Evolutionary conservation across 2,797 vertebrate species (phyloP), one percentile per base, ranked within the genome.

Genomic region (Neosalanx taihuensis): DNA sequence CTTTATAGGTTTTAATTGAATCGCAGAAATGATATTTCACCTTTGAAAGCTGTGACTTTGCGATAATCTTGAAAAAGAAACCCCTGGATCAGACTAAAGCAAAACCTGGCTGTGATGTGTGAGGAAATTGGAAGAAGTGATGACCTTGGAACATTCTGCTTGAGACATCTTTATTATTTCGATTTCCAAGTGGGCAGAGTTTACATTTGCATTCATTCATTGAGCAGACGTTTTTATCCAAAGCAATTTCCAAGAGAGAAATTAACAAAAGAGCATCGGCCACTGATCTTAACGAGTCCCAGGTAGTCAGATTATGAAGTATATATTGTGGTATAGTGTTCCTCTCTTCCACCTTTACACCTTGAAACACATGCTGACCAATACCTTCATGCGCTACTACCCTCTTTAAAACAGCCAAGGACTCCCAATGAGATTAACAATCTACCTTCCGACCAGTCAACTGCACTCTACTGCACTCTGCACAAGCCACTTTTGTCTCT

Each of bases 141-240:
- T 64, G 60, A 63, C 63, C 63, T 69, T 68, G 71, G 74, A 53
- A 81, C 62, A 70, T 35, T 12, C 20, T 62, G 65, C 41, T 65
- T 67, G 41, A 67, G 30, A 51, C 64, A 51, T 67, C 64, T 67
- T 30, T 67, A 46, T 51, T 51, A 67, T 12, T 6, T 51, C 29
- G 41, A 67, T 12, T 46, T 46, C 41, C 41, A 46, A 12, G 41
- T 12, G 12, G 13, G 12, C 10, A 12, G 10, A 46, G 10, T 9
- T 26, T 26, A 26, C 23, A 26, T 26, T 26, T 26, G 23, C 23
- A 26, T 26, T 26, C 23, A 26, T 26, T 26, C 23, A 26, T 26
- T 26, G 23, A 26, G 23, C 23, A 26, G 23, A 26, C 23, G 23
- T 26, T 26, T 26, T 26, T 26, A 26, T 26, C 23, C 23, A 26